These are phyloP conservation scores for Gymnothorax javanicus DNA, from an alignment of 2,797 vertebrate species.

Conservation along the genomic window DNA sequence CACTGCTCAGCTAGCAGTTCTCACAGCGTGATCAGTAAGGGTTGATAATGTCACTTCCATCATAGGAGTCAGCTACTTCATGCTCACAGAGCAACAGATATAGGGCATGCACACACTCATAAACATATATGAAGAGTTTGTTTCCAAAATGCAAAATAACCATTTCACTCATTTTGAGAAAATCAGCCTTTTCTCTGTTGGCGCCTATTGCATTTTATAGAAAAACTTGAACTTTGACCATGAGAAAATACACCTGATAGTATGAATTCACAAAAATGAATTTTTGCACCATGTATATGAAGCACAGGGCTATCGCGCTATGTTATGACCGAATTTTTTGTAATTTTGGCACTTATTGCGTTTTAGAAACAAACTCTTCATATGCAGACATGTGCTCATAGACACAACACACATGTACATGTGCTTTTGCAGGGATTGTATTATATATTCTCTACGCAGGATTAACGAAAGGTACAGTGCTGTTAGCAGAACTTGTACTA, in stretches of 20 bases:
- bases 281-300: too few relatives aligned
- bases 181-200: too few relatives aligned
- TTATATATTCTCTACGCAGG: background rate
- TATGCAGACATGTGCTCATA: background rate
- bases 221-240: too few relatives aligned
- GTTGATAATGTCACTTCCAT: background rate
- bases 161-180: too few relatives aligned
- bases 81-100: background rate
- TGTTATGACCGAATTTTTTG: too few relatives aligned
- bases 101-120: background rate
- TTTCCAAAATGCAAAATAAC: too few relatives aligned
- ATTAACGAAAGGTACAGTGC: background rate
- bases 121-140: too few relatives aligned
- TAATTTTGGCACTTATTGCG: too few relatives aligned
- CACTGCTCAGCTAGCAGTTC: background rate
- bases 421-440: background rate
- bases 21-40: background rate
- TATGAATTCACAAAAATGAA: too few relatives aligned
- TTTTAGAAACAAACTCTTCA: background rate
- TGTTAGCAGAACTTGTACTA: background rate
- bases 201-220: too few relatives aligned
- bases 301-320: too few relatives aligned
- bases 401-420: background rate
- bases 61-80: background rate
- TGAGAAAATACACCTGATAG: too few relatives aligned